Evolutionary conservation across 2,113 vertebrate genomes (phyloP).

Genomic region (Nothobranchius furzeri): DNA sequence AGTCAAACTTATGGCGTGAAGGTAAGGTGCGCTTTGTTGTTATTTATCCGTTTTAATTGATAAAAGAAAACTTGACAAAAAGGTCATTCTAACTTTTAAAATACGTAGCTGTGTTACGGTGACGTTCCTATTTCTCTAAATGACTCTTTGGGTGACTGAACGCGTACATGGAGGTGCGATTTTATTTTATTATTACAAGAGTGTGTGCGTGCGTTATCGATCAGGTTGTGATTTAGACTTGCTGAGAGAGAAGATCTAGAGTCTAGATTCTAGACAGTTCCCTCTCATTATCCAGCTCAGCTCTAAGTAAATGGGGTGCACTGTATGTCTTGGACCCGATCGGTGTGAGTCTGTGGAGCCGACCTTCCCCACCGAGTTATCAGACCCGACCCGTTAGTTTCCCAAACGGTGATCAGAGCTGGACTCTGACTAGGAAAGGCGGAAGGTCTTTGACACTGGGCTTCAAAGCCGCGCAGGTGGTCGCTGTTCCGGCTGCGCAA

Average conservation of each 20-base stretch:
- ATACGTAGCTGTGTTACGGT: neutral
- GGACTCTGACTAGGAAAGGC: conserved; percentile 12
- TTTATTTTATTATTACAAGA: neutral
- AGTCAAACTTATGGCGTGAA: conserved; percentile 81
- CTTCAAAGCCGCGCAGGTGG: conserved; percentile 33
- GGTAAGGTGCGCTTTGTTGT: conserved; percentile 61
- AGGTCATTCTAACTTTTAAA: neutral
- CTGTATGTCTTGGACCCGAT: neutral
- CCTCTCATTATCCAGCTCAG: neutral
- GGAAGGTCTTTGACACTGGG: conserved; percentile 10
- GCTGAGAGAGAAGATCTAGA: conserved; percentile 8
- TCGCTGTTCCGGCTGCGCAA: conserved; percentile 24
- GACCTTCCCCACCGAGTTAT: conserved; percentile 20
- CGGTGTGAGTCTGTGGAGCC: conserved; percentile 1
- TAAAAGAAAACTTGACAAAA: conserved; percentile 22
- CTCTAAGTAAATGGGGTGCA: neutral
- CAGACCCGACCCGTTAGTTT: conserved; percentile 34
- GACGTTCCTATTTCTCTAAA: neutral
- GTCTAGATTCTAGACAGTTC: neutral
- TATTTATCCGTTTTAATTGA: neutral
- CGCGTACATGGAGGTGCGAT: neutral
- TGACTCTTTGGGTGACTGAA: neutral
- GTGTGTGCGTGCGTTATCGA: conserved; percentile 28
- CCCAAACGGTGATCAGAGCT: conserved; percentile 38
- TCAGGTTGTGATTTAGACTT: conserved; percentile 22